Evolutionary conservation across 2,113 vertebrate species (phyloP).

Genomic region (Sphaerodactylus townsendi): DNA sequence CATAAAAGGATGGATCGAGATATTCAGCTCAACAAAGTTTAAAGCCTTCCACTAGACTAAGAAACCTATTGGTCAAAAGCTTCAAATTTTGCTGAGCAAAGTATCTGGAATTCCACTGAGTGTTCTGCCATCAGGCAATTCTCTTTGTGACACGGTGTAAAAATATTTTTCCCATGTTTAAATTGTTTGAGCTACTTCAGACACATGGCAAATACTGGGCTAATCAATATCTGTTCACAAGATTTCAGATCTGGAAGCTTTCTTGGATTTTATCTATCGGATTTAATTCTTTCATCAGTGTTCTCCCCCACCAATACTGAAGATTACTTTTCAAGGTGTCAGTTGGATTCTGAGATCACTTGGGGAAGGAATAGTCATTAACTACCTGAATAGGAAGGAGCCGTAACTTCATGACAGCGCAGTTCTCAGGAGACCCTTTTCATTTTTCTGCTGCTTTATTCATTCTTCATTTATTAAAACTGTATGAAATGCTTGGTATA

Average conservation of each 20-base stretch:
- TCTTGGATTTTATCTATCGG: background rate
- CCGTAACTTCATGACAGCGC: conserved; percentile 59
- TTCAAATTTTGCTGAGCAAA: no score
- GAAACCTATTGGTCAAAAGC: no score
- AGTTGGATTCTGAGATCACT: conserved; percentile 46
- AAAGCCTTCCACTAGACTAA: no score
- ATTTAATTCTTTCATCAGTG: conserved; percentile 21
- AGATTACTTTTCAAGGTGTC: conserved; percentile 37
- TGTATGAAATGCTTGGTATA: conserved; percentile 61
- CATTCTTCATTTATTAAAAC: conserved; percentile 61
- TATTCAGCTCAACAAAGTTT: no score
- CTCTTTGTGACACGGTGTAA: no score
- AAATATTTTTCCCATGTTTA: no score
- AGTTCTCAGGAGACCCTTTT: conserved; percentile 50
- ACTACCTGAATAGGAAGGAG: conserved; percentile 55
- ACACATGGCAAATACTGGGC: background rate
- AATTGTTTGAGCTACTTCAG: background rate
- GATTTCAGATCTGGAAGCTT: rapidly evolving
- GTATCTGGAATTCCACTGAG: no score
- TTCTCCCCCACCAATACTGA: conserved; percentile 8
- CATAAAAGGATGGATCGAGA: no score
- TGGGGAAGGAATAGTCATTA: conserved; percentile 61
- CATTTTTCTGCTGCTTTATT: conserved; percentile 56
- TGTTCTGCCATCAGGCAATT: no score
- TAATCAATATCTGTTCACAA: background rate